These are phyloP conservation scores for Hephaestus fuliginosus DNA, from an alignment of 2,797 vertebrate genomes.

Conservation along the genomic window DNA sequence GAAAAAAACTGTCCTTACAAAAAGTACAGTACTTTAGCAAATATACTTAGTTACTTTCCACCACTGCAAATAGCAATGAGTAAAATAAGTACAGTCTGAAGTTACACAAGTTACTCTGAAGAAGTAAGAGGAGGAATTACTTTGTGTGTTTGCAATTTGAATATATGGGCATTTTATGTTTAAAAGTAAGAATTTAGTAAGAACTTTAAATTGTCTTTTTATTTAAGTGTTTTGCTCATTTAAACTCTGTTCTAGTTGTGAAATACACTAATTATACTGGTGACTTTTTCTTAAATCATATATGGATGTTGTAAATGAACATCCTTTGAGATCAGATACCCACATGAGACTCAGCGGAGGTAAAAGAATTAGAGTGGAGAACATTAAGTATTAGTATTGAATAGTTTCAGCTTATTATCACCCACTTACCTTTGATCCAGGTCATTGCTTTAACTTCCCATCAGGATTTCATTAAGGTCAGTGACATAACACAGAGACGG, in stretches of 20 bases:
- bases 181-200: background rate
- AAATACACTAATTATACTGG: background rate
- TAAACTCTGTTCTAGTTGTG: background rate
- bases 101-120: no score
- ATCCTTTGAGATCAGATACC: background rate
- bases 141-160: no score
- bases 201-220: background rate
- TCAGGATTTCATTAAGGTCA: conserved; percentile 45
- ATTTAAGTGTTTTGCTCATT: background rate
- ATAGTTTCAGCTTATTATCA: background rate
- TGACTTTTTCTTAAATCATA: background rate
- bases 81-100: no score
- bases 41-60: no score
- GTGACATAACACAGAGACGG: conserved; percentile 20
- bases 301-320: background rate
- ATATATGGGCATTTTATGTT: no score
- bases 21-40: no score
- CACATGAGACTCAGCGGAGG: background rate
- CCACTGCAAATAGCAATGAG: no score
- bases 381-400: background rate
- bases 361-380: background rate
- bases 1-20: no score
- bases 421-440: background rate
- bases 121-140: no score
- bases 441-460: background rate